Base-by-base conservation (phyloP, 1,140 invertebrate genomes). In the Dysdera silvatica region DNA sequence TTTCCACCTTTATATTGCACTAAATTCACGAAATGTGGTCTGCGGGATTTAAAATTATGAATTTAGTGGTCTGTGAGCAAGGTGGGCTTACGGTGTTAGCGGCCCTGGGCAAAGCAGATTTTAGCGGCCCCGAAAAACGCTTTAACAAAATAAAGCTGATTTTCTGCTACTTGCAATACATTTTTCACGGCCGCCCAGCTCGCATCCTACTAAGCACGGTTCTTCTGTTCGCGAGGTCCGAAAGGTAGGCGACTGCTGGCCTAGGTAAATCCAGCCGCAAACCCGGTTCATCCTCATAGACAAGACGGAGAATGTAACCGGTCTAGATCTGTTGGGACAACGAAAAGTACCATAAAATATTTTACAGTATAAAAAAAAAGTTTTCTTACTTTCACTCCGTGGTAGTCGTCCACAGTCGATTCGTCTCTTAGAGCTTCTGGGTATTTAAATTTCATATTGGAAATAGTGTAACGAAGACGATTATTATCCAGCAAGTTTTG, bases 371-470 rank as follows among this genome's bases (percentile, higher is more conserved):
- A 7, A 49, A 37, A 14, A 37, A 33, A 45, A 35, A 61, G 35
- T 16, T 10, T 31, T 65, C 70, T 76, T 80, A 92, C 90, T 82
- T 91, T 83, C 37, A 79, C 79, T 37, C 89, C 91, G 79, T 91
- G 87, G 75, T 87, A 89, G 71, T 85, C 81, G 66, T 96, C 92
- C 32, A 85, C 75, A 47, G 88, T 80, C 52, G 79, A 78, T 65
- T 89, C 87, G 76, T 95, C 90, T 67, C 89, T 81, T 58, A 85
- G 76, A 47, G 83, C 84, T 60, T 81, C 75, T 2, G 92, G 92
- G 78, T 95, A 96, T 29, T 78, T 60, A 57, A 71, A 60, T 32
- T 12, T 23, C 55, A 65, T 58, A 16, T 23, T 45, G 12, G 14
- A n/a, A n/a, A n/a, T n/a, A n/a, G n/a, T n/a, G n/a, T n/a, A n/a